Base-by-base conservation (phyloP, 2,888 invertebrate species). In the Eurois occulta region DNA sequence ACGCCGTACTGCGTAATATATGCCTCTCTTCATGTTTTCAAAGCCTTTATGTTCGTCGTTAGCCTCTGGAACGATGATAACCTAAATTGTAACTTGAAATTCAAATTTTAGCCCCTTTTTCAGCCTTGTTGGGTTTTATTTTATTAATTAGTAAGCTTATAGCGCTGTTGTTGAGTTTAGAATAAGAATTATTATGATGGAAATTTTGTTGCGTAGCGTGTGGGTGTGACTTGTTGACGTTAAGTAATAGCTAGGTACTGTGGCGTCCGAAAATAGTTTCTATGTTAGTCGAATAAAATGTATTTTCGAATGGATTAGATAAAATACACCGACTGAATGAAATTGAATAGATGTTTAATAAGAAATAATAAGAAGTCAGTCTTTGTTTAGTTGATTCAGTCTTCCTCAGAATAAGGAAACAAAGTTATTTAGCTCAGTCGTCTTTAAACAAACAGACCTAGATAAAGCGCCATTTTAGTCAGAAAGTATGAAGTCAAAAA, bases 41-140 rank as follows among this genome's bases (percentile, higher is more conserved):
- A 66, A 35, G 55, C 72, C 55, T 84, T 84, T 84, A 78, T 81
- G 72, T 58, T 69, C 52, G 32, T 84, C 66, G 75, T 77, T 82
- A 84, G 78, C 68, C 67, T 68, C 65, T 41, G 55, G 55, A 62
- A 66, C 46, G 74, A 75, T 62, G 69, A 75, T 82, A 79, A 74
- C 85, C 81, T 86, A 78, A 79, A 84, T 86, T 75, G 2, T 69
- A 60, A 69, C 77, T 72, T 55, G 41, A 81, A 75, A 79, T 86
- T 84, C 32, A 76, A 86, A 81, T 82, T 78, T 72, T 24, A 32
- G 65, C 43, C 79, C 77, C 72, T 76, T 86, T 84, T 86, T 84
- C 75, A 72, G 68, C 32, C 32, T 65, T 62, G 75, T 73, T 75
- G 66, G 65, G 67, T 70, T 81, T 81, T 72, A 81, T 67, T 86